phyloP scores from a whole-genome alignment of 2,797 vertebrate genomes.

The Sebastes dallii region DNA sequence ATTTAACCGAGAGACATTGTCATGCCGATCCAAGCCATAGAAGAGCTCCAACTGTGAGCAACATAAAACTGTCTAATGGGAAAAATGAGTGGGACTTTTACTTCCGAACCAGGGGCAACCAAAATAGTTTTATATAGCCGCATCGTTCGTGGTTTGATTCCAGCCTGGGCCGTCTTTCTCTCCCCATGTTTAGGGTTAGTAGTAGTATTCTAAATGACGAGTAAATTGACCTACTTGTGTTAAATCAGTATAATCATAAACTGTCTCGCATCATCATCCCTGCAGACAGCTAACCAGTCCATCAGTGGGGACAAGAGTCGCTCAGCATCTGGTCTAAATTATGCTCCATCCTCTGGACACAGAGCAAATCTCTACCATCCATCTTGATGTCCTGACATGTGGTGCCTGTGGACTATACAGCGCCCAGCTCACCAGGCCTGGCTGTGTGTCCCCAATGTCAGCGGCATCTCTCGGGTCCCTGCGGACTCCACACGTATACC shows the following conservation, averaged over 20 bases:
- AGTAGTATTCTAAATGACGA: not conserved
- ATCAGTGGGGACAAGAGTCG: conserved; percentile 31
- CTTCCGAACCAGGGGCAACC: not conserved
- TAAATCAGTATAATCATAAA: conserved; percentile 14
- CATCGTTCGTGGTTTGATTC: not conserved
- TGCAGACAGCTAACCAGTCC: conserved; percentile 39
- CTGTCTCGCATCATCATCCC: not conserved
- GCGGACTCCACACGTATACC: conserved; percentile 3
- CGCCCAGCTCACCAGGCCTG: conserved; percentile 1
- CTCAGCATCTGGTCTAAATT: conserved; percentile 67
- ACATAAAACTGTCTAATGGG: not conserved
- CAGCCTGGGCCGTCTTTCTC: not conserved
- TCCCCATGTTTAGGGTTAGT: not conserved
- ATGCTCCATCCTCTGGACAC: conserved; percentile 41
- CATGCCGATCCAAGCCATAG: not conserved
- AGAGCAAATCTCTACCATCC: conserved; percentile 55
- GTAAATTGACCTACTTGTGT: not conserved
- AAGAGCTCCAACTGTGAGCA: not conserved
- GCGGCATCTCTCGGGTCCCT: conserved; percentile 33
- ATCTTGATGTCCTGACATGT: conserved; percentile 55
- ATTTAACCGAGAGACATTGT: not conserved
- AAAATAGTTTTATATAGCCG: not conserved
- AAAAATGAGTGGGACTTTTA: not conserved
- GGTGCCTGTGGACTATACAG: conserved; percentile 11
- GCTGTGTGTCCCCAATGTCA: conserved; percentile 31